Evolutionary conservation across 2,113 vertebrate genomes (phyloP).

Genomic region (Coracopsis vasa): DNA sequence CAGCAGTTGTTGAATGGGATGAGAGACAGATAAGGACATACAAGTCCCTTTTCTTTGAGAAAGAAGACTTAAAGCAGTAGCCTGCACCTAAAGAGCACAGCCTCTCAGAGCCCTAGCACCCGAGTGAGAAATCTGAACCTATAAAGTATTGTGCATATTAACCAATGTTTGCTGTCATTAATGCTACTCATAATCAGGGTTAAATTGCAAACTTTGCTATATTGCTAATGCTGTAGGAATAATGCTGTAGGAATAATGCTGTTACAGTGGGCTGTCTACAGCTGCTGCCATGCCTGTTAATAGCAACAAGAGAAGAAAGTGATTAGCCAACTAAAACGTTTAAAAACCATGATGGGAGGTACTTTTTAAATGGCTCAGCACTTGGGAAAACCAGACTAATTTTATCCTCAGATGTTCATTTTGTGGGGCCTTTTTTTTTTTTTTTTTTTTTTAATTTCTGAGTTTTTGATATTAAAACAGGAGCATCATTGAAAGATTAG

Average conservation of each 20-base stretch:
- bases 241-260: background rate
- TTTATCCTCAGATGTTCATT: background rate
- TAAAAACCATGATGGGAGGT: background rate
- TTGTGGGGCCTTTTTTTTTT: background rate
- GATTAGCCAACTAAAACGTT: background rate
- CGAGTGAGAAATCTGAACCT: background rate
- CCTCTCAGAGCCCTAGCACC: background rate
- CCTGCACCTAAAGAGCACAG: background rate
- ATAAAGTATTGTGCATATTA: background rate
- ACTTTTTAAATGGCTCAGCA: background rate
- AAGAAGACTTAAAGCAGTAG: background rate
- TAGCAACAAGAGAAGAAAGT: background rate
- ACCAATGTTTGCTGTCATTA: background rate
- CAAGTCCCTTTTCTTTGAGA: background rate
- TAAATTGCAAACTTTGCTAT: background rate
- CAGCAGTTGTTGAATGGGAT: background rate
- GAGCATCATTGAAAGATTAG: background rate
- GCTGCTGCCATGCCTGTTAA: background rate
- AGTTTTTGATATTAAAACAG: background rate
- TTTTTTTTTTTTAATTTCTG: background rate
- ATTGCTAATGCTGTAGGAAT: background rate
- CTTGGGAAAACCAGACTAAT: background rate
- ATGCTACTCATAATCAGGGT: background rate
- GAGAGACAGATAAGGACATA: background rate
- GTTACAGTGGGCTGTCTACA: background rate